These are phyloP conservation scores for Elysia crispata DNA, from an alignment of 2,888 invertebrate species.

Conservation along the genomic window DNA sequence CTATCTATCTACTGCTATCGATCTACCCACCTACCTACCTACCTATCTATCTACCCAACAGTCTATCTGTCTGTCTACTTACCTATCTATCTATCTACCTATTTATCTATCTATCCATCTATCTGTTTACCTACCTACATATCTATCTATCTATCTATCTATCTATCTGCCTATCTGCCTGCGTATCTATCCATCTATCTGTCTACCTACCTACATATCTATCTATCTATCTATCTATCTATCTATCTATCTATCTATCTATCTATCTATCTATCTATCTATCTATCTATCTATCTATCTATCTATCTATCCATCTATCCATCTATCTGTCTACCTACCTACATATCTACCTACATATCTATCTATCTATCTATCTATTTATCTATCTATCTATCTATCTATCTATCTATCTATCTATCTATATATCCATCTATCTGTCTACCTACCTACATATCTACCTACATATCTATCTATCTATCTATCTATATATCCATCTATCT, in stretches of 20 bases:
- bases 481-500: constrained; percentile 1
- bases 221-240: constrained; percentile 27
- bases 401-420: background rate
- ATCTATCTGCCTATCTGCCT: too few relatives aligned
- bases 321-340: background rate
- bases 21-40: background rate
- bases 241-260: background rate
- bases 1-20: background rate
- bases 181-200: too few relatives aligned
- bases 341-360: background rate
- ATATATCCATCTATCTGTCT: background rate
- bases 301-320: constrained; percentile 13
- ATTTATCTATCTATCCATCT: too few relatives aligned
- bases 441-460: background rate
- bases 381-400: constrained; percentile 7
- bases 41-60: background rate
- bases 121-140: too few relatives aligned
- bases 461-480: background rate
- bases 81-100: too few relatives aligned
- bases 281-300: background rate
- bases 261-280: constrained; percentile 2
- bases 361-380: background rate
- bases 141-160: too few relatives aligned
- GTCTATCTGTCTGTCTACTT: too few relatives aligned
- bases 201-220: too few relatives aligned